Evolutionary conservation across 2,797 vertebrate species (phyloP), one percentile per base, ranked within the genome.

Genomic region (Selene dorsalis): DNA sequence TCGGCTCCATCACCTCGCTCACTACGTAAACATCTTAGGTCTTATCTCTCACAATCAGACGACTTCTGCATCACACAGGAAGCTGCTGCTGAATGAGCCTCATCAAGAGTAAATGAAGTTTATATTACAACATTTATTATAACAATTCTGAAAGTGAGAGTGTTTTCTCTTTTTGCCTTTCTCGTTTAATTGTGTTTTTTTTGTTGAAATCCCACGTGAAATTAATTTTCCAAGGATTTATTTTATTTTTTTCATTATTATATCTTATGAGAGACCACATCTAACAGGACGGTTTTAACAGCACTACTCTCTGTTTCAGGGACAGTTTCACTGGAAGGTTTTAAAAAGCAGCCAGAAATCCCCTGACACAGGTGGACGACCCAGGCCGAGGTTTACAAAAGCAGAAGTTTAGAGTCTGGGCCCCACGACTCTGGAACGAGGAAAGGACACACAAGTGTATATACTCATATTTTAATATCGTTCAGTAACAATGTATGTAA

Each of bases 1-100:
- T 61, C 22, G 9, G 28, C 11, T 58, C 8, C 4, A 17, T 17
- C 28, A 22, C 24, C 4, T 18, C 1, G 11, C 32, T 4, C n/a
- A n/a, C n/a, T n/a, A n/a, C n/a, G 14, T 32, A 79, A 7, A 38
- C 24, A 10, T 30, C 3, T 56, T 22, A 13, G 24, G 16, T 3
- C 4, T 58, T 30, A 70, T 80, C 64, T 2, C 0, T 56, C 16
- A 75, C 43, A 81, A 60, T 72, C 69, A 62, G 26, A 74, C 20
- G 2, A 41, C 17, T 52, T 61, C 48, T 75, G 79, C 47, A 4
- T 75, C 24, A 13, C n/a, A 74, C 80, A 86, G 72, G 77, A 83
- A 81, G 68, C 16, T 60, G 76, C 24, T 55, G 12, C 6, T 4
- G 11, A 65, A 28, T 11, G 35, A 30, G 16, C 67, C 20, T 47